These are phyloP conservation scores for Sitobion miscanthi DNA, from an alignment of 1,140 invertebrate genomes.

Conservation along the genomic window DNA sequence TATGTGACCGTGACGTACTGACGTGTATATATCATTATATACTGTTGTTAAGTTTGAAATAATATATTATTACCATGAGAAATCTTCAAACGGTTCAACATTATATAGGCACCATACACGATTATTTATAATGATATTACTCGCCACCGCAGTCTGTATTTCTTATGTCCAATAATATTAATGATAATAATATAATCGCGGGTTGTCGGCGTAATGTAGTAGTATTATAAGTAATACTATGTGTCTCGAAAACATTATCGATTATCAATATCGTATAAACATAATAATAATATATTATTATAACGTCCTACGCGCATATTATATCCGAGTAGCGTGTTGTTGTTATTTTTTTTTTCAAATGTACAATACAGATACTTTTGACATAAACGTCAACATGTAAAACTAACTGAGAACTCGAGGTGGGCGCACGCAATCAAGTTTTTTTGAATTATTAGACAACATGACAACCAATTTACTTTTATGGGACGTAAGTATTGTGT, in stretches of 20 bases:
- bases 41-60: neutral
- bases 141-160: neutral
- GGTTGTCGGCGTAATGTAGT: neutral
- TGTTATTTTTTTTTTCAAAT: neutral
- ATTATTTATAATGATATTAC: neutral
- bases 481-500: constrained; percentile 55
- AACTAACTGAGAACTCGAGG: constrained; percentile 33
- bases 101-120: neutral
- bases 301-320: neutral
- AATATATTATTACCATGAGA: neutral
- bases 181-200: neutral
- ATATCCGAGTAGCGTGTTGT: neutral
- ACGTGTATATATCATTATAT: too few species aligned
- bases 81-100: neutral
- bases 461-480: constrained; percentile 56
- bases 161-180: neutral
- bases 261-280: neutral
- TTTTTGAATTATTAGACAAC: constrained; percentile 50
- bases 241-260: neutral
- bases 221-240: neutral
- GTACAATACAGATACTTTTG: constrained; percentile 43
- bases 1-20: too few species aligned
- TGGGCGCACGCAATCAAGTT: constrained; percentile 44
- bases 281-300: constrained; percentile 7
- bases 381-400: constrained; percentile 49